These are phyloP conservation scores for Orussus abietinus DNA, from an alignment of 1,140 invertebrate species.

Conservation along the genomic window DNA sequence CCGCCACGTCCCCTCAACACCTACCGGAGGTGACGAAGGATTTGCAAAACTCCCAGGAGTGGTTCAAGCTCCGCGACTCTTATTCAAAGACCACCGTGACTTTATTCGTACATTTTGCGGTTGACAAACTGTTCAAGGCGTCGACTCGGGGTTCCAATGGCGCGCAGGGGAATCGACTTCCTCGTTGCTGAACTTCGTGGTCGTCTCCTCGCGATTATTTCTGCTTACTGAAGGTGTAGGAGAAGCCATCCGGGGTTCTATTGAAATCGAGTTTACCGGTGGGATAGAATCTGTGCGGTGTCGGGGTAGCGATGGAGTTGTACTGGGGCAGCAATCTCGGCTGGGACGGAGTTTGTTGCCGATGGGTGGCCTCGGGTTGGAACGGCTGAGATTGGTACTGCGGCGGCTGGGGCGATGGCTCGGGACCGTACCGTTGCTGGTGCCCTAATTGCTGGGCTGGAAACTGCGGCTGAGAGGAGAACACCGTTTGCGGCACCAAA, in stretches of 20 bases:
- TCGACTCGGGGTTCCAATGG: no score
- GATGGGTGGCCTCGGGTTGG: slow-evolving; percentile 38
- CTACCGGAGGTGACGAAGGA: no score
- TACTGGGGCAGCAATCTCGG: slow-evolving; percentile 40
- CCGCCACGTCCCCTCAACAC: no score
- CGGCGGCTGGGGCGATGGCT: slow-evolving; percentile 25
- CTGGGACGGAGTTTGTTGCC: slow-evolving; percentile 37
- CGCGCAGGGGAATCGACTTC: no score
- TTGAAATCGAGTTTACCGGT: slow-evolving; percentile 79
- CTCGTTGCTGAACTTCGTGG: no score
- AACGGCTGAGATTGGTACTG: slow-evolving; percentile 38
- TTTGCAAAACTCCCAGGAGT: no score
- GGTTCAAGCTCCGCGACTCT: no score
- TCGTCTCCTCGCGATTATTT: no score
- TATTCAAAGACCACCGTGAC: no score
- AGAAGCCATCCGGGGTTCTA: slow-evolving; percentile 78
- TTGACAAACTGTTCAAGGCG: no score
- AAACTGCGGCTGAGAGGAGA: slow-evolving; percentile 16
- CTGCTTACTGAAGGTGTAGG: slow-evolving; percentile 77
- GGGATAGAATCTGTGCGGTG: slow-evolving; percentile 70
- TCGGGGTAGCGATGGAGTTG: slow-evolving; percentile 61
- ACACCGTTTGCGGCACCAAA: no score
- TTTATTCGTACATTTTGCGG: no score
- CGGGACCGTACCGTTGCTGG: slow-evolving; percentile 21
- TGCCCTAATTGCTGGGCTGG: slow-evolving; percentile 17